Conservation (phyloP, 1,140 invertebrate species). For the Lepeophtheirus salmonis region DNA sequence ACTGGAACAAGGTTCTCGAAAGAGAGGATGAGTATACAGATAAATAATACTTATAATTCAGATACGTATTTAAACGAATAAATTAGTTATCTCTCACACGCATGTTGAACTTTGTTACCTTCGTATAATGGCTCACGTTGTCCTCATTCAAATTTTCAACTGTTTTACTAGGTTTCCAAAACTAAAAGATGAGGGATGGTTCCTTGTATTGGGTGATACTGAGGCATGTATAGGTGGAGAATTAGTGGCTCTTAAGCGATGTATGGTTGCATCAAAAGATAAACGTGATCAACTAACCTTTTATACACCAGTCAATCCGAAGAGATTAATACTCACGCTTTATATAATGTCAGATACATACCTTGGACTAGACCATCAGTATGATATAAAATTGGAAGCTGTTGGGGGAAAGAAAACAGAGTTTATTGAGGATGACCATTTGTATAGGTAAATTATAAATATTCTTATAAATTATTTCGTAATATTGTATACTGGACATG, state of each 20-base stretch:
- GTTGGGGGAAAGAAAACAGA: conserved; percentile 1
- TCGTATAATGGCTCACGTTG: too few relatives aligned
- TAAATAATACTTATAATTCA: too few relatives aligned
- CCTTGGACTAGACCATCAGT: conserved; percentile 87
- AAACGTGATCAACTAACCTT: conserved; percentile 39
- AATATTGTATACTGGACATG: too few relatives aligned
- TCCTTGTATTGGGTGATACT: conserved; percentile 58
- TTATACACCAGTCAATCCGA: conserved; percentile 37
- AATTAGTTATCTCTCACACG: too few relatives aligned
- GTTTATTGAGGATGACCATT: not conserved
- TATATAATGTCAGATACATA: conserved; percentile 87
- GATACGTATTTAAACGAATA: too few relatives aligned
- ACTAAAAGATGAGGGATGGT: conserved; percentile 88
- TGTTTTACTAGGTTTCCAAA: conserved; percentile 60
- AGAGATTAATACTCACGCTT: conserved; percentile 50
- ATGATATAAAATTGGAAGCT: conserved; percentile 32
- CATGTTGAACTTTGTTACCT: too few relatives aligned
- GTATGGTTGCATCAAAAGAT: conserved; percentile 31
- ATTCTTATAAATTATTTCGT: too few relatives aligned
- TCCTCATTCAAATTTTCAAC: too few relatives aligned
- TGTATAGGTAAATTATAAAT: not conserved
- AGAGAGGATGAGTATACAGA: too few relatives aligned
- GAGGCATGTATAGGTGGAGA: conserved; percentile 37
- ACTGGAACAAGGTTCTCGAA: too few relatives aligned
- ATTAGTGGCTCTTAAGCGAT: conserved; percentile 66